Base-by-base conservation (phyloP, 2,888 invertebrate species). In the Parnassius smintheus region DNA sequence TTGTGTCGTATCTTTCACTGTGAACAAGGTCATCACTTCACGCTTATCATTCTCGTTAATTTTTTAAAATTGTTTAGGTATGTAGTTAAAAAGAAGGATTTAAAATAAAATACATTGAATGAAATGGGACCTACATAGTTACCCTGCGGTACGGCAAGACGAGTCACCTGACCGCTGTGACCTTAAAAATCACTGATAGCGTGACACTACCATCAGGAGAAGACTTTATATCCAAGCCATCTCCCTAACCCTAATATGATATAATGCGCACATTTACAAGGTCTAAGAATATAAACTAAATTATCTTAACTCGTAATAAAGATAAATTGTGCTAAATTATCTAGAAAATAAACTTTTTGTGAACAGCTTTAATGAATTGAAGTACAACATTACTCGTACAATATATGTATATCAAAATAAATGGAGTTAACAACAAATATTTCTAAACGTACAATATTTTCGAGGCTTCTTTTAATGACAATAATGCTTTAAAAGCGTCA, bases 401-500 rank as follows among this genome's bases (percentile, higher is more conserved):
- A 58, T 53, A 65, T 60, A 61, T 59, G 10, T 53, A 63, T 63
- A 63, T 61, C 61, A 66, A 66, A 63, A 66, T 61, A 61, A 63
- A 59, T 45, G 58, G 50, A 62, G 56, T 57, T 62, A 52, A 57
- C 11, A 57, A 53, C 57, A 56, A 62, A 62, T 18, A 12, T 57
- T 18, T 62, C 51, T 62, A 53, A 62, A 65, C 49, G 13, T 49
- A 49, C 49, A 49, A 49, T 25, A 11, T 45, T 49, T 51, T 45
- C 8, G n/a, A 18, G 2, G 22, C 61, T 46, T 41, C 10, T n/a
- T 35, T 56, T 46, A 56, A 56, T 49, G 2, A 53, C 45, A 50
- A 62, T 58, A 54, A 56, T 54, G 64, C 66, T 66, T 66, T 57
- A 56, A 49, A 65, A 68, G 68, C 68, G 46, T 41, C 50, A 49